Conservation (phyloP, 2,797 vertebrate genomes). For the Nannoperca australis region DNA sequence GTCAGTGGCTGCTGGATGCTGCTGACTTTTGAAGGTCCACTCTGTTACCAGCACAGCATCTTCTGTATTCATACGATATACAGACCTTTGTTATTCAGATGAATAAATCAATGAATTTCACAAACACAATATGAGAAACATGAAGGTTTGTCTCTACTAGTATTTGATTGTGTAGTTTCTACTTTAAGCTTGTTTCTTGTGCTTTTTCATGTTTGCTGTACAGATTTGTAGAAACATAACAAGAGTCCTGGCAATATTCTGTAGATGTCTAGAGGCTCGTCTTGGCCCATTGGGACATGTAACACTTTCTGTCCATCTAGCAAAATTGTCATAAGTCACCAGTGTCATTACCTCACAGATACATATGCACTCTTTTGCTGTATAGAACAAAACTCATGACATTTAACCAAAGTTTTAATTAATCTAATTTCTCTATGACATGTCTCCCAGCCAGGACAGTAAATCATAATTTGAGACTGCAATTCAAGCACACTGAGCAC, state of each 20-base stretch:
- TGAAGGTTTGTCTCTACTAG: background rate
- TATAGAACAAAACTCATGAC: slow-evolving; percentile 17
- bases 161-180: background rate
- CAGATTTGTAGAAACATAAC: background rate
- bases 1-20: slow-evolving; percentile 14
- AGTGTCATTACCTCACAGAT: slow-evolving; percentile 10
- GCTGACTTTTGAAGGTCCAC: slow-evolving; percentile 12
- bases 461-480: slow-evolving; percentile 48
- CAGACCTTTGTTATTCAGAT: background rate
- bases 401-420: slow-evolving; percentile 37
- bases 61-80: background rate
- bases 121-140: background rate
- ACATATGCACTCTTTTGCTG: background rate
- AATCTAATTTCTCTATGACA: slow-evolving; percentile 35
- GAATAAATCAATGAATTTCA: background rate
- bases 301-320: background rate
- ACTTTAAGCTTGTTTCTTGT: background rate
- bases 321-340: background rate
- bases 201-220: background rate
- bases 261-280: background rate
- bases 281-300: background rate
- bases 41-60: background rate
- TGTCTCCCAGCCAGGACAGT: slow-evolving; percentile 43
- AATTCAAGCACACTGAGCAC: slow-evolving; percentile 37
- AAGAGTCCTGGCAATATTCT: background rate